phyloP scores from a whole-genome alignment of 2,113 vertebrate genomes.

The Myiozetetes cayanensis region DNA sequence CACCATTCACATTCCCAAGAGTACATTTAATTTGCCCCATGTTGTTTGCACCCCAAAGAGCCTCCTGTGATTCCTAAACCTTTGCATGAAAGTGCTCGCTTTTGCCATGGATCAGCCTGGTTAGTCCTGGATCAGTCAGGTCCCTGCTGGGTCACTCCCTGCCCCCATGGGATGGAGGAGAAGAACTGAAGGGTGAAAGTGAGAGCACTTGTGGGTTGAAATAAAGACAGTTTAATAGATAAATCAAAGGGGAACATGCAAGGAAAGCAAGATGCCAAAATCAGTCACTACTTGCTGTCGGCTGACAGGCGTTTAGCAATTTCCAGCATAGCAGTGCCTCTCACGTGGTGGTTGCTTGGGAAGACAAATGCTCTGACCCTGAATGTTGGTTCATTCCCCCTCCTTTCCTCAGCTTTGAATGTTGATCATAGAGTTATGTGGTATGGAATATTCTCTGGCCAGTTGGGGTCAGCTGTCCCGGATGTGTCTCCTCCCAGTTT shows the following conservation, averaged over 20 bases:
- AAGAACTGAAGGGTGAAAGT: not conserved
- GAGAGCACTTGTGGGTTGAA: not conserved
- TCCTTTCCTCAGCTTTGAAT: not conserved
- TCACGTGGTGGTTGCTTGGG: not conserved
- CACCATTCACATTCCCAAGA: not conserved
- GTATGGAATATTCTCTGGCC: not conserved
- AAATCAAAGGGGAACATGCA: not conserved
- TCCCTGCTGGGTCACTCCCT: not conserved
- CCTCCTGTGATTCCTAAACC: not conserved
- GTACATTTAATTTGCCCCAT: fast-evolving
- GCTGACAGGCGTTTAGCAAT: not conserved
- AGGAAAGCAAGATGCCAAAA: not conserved
- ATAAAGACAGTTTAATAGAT: not conserved
- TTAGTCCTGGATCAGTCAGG: no score
- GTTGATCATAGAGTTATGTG: not conserved
- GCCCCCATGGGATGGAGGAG: fast-evolving
- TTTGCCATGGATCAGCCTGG: no score
- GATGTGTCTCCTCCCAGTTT: not conserved
- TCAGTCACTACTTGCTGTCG: not conserved
- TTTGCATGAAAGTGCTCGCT: not conserved
- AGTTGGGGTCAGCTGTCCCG: not conserved
- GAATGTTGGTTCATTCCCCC: fast-evolving
- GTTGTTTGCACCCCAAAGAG: not conserved
- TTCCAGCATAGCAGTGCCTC: not conserved
- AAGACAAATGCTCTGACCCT: not conserved